A percentile compares a stretch with the other conserved stretches of the same genome.
Evolutionary conservation across 2,888 invertebrate genomes (phyloP).

Genomic region (Spodoptera littoralis): DNA sequence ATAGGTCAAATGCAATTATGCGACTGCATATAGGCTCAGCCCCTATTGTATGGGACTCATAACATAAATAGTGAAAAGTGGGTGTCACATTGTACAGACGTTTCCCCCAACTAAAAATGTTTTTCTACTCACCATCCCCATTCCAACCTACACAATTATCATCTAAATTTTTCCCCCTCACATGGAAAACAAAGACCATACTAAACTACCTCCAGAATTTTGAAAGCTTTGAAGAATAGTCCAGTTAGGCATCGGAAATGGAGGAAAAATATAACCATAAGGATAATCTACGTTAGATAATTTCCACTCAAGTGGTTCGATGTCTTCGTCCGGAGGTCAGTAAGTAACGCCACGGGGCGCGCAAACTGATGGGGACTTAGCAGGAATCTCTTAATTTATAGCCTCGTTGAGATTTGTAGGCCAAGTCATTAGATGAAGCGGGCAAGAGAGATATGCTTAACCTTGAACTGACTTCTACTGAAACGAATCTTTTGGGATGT

Average conservation of each 20-base stretch:
- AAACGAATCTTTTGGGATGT: no score
- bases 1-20: no score
- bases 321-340: conserved; percentile 77
- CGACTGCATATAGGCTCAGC: no score
- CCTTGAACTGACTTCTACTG: conserved; percentile 1
- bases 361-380: conserved; percentile 85
- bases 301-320: conserved; percentile 80
- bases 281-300: conserved; percentile 82
- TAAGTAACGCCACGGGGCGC: conserved; percentile 82
- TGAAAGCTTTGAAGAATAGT: conserved; percentile 34
- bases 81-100: no score
- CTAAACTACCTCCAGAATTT: conserved; percentile 11
- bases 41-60: no score
- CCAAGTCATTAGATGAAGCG: conserved; percentile 47
- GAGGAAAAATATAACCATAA: conserved; percentile 73
- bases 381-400: conserved; percentile 88
- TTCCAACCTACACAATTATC: neutral
- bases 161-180: conserved; percentile 18
- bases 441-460: conserved; percentile 2
- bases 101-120: conserved; percentile 1
- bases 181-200: conserved; percentile 19
- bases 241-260: conserved; percentile 56
- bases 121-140: neutral
- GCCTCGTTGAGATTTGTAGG: conserved; percentile 70
- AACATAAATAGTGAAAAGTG: no score